Percentiles rank a stretch among this genome's conserved stretches.
Conservation (phyloP, 1,140 invertebrate species). For the Bombyx mandarina region DNA sequence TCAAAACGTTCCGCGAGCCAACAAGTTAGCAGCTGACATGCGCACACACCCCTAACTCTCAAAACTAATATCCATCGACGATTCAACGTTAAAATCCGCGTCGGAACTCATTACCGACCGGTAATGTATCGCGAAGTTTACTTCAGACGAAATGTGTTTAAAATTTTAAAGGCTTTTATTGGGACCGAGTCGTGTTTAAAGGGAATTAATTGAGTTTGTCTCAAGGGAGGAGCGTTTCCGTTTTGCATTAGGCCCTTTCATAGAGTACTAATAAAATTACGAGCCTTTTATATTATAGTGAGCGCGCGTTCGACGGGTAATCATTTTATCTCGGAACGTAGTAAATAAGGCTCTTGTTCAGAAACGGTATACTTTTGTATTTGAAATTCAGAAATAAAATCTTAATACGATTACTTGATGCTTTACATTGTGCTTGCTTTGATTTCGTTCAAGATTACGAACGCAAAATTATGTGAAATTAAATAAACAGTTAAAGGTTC, state of each 20-base stretch:
- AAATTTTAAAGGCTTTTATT: constrained; percentile 59
- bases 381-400: not conserved
- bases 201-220: constrained; percentile 66
- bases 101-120: constrained; percentile 2
- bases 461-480: too few species aligned
- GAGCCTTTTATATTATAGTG: constrained; percentile 30
- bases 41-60: constrained; percentile 28
- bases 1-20: constrained; percentile 39
- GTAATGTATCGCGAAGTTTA: constrained; percentile 14
- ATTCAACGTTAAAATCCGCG: constrained; percentile 10
- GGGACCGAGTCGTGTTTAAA: constrained; percentile 42
- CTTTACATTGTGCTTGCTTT: too few species aligned
- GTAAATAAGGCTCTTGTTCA: not conserved
- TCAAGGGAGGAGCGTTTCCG: constrained; percentile 56
- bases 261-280: constrained; percentile 53
- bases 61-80: constrained; percentile 21
- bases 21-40: constrained; percentile 65
- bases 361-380: not conserved
- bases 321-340: constrained; percentile 8
- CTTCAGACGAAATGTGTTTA: constrained; percentile 49
- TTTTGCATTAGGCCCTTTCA: constrained; percentile 55
- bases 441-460: too few species aligned
- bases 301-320: constrained; percentile 9
- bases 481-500: too few species aligned
- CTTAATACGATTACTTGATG: too few species aligned